Percentiles rank a stretch among this genome's conserved stretches.
Conservation (phyloP, 2,888 invertebrate species). For the Dione vanillae region DNA sequence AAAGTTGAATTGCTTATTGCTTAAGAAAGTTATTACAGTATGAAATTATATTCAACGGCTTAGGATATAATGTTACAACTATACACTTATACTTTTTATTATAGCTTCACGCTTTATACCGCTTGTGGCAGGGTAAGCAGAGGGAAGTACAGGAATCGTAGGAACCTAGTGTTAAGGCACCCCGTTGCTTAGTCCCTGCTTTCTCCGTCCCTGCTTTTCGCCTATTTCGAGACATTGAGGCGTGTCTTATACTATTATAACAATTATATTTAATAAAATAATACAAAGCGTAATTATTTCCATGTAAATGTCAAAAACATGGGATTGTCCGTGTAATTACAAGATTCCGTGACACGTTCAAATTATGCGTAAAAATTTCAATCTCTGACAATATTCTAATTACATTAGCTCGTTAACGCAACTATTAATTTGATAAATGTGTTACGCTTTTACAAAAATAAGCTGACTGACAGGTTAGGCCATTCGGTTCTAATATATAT, state of each 20-base stretch:
- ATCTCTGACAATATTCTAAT: slow-evolving; percentile 48
- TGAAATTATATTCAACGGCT: slow-evolving; percentile 22
- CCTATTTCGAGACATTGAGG: too few relatives aligned
- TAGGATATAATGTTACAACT: neutral
- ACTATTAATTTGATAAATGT: slow-evolving; percentile 18
- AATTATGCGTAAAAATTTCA: slow-evolving; percentile 52
- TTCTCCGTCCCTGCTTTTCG: too few relatives aligned
- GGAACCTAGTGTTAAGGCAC: too few relatives aligned
- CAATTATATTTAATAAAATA: neutral
- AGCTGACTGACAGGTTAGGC: slow-evolving; percentile 18
- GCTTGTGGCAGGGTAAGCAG: too few relatives aligned
- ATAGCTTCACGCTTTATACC: too few relatives aligned
- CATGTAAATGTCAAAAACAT: slow-evolving; percentile 24
- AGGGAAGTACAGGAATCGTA: too few relatives aligned
- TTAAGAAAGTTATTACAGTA: slow-evolving; percentile 37
- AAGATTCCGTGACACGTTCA: slow-evolving; percentile 47
- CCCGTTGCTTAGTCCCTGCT: too few relatives aligned
- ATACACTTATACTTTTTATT: too few relatives aligned
- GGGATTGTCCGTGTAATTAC: slow-evolving; percentile 43
- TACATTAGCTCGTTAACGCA: slow-evolving; percentile 24
- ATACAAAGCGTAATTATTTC: slow-evolving; percentile 17
- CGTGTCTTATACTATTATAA: too few relatives aligned
- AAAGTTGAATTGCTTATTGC: slow-evolving; percentile 38
- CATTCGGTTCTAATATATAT: slow-evolving; percentile 5
- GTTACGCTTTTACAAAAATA: slow-evolving; percentile 6